Base-by-base conservation (phyloP, 2,888 invertebrate species). In the Heteropelma amictum region DNA sequence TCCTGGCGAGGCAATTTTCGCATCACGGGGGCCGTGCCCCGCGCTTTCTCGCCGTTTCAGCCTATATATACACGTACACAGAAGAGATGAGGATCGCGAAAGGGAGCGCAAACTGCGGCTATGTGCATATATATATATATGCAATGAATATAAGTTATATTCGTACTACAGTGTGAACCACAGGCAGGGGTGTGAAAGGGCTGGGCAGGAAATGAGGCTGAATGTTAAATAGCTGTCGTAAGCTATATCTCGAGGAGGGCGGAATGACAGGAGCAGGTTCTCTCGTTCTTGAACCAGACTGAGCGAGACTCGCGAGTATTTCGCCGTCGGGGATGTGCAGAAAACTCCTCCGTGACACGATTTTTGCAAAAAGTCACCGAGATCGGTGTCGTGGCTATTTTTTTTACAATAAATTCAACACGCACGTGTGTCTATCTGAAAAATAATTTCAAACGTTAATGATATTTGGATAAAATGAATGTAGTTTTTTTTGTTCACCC, bases 1-100 rank as follows among this genome's bases (percentile, higher is more conserved):
- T 86, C 84, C 85, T 83, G 78, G 77, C 80, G 76, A 80, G 80
- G 85, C 84, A 85, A 86, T 86, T 86, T 86, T 86, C 85, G 80
- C 85, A 84, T 83, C 81, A 82, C 80, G 61, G 81, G 76, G 80
- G 83, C 80, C 81, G 80, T 82, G 82, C 81, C 80, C 70, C 78
- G 78, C 63, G 69, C 58, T 70, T 69, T 54, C 68, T 64, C 75
- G 76, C 65, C 67, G 77, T 61, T 76, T 60, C 68, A 67, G 72
- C 61, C 56, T 38, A 21, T 40, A 30, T 49, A 64, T 54, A 42
- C 49, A 26, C 53, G 42, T 10, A 53, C 28, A 60, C 61, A 78
- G 53, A 38, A 51, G 63, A 30, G 40, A 63, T 40, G 56, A 67
- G 40, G 30, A 49, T 53, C 23, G 38, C 49, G 49, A 35, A 53